Base-by-base conservation (phyloP, 2,888 invertebrate species). In the Halocaridina rubra region DNA sequence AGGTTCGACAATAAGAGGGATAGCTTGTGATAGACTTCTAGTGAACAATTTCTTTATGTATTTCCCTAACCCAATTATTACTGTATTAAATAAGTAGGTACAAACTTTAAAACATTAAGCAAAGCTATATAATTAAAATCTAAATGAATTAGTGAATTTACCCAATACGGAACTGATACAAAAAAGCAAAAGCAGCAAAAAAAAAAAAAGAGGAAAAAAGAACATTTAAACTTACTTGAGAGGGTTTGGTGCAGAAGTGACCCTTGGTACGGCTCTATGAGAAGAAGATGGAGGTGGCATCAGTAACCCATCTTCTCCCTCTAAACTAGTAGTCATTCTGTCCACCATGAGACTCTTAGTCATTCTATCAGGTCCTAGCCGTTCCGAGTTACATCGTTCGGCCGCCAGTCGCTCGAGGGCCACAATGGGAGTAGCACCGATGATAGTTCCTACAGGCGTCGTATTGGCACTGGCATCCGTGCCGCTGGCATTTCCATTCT, bases 191-290 rank as follows among this genome's bases (percentile, higher is more conserved):
- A n/a, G n/a, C n/a, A n/a, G n/a, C n/a, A n/a, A n/a, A n/a, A n/a
- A n/a, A 57, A 57, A 57, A n/a, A n/a, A n/a, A n/a, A n/a, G 59
- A 59, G 19, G 22, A 59, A 59, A 57, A 59, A 59, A n/a, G n/a
- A n/a, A n/a, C n/a, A n/a, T n/a, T n/a, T n/a, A n/a, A 32, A 88
- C 89, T 92, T 91, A 95, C 95, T 94, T 94, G 88, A 95, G 92
- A 89, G 95, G 94, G 89, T 95, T 95, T 4, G 95, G 95, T 64
- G 95, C 95, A 90, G 95, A 95, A 88, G 95, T 95, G 80, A 95
- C 93, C 91, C 92, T 93, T 33, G 89, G 89, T n/a, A 90, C 88
- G 0, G 88, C 85, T 30, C 85, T 85, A 16, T 61, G 77, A 29
- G 71, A 22, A 27, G 59, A 19, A 1, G 78, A 33, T 19, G 75